Percentiles rank a stretch among this genome's conserved stretches.
Evolutionary conservation across 2,113 vertebrate species (phyloP).

Genomic region (Tiliqua scincoides): DNA sequence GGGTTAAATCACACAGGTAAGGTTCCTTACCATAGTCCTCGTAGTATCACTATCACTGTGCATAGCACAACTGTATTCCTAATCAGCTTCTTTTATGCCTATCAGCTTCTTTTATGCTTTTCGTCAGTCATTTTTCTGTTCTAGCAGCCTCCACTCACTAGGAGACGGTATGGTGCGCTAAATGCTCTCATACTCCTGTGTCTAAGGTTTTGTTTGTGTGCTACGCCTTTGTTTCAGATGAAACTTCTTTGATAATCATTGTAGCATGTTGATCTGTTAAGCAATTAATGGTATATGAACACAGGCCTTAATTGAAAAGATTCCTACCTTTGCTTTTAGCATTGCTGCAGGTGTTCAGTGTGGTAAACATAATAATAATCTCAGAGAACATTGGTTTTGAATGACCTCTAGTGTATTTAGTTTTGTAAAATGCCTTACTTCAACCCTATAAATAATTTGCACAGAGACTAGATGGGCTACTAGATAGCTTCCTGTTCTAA

Average conservation of each 20-base stretch:
- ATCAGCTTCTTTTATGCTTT: background rate
- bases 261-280: too few relatives aligned
- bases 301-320: too few relatives aligned
- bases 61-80: background rate
- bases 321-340: background rate
- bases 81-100: background rate
- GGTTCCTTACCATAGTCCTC: background rate
- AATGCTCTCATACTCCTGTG: background rate
- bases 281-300: too few relatives aligned
- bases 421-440: background rate
- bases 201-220: background rate
- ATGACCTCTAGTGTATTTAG: too few relatives aligned
- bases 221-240: too few relatives aligned
- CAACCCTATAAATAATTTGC: background rate
- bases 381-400: too few relatives aligned
- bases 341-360: too few relatives aligned
- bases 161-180: too few relatives aligned
- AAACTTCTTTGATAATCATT: too few relatives aligned
- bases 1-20: background rate
- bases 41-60: background rate
- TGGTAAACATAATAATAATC: too few relatives aligned
- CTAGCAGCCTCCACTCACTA: background rate
- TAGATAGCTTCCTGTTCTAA: background rate
- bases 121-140: background rate
- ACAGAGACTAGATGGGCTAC: background rate